phyloP scores from a whole-genome alignment of 2,113 vertebrate genomes.

The Lasiurus cinereus region DNA sequence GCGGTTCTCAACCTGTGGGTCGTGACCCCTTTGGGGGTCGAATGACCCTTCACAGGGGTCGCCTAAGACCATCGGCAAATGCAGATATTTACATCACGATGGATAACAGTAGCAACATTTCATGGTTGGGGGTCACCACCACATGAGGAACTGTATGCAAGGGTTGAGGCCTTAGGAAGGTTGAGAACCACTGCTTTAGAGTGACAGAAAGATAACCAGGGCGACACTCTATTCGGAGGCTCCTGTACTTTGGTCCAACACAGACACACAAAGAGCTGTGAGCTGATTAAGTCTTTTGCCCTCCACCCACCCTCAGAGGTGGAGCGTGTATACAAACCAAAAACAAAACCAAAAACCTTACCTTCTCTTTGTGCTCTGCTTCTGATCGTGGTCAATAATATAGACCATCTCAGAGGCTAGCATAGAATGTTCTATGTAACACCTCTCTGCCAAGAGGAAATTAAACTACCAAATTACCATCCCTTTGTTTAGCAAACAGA shows the following conservation, averaged over 20 bases:
- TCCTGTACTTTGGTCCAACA: neutral
- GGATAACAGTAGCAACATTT: no score
- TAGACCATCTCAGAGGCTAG: slow-evolving; percentile 58
- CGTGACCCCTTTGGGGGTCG: no score
- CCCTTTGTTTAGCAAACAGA: slow-evolving; percentile 75
- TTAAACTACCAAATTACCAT: slow-evolving; percentile 72
- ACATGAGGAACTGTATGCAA: neutral
- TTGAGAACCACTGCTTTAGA: neutral
- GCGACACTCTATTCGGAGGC: neutral
- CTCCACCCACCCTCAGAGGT: neutral
- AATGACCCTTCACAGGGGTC: no score
- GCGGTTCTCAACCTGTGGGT: no score
- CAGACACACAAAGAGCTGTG: no score
- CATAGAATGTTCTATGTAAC: slow-evolving; percentile 56
- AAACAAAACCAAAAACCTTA: neutral
- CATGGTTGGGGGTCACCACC: no score
- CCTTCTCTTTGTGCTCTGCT: slow-evolving; percentile 48
- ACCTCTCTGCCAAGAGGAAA: slow-evolving; percentile 63
- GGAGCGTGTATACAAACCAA: neutral
- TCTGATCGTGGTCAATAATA: slow-evolving; percentile 63
- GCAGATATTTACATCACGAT: no score
- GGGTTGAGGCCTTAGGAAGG: no score
- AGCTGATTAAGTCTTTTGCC: neutral
- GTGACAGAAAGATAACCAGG: neutral
- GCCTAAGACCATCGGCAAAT: no score